phyloP scores from a whole-genome alignment of 2,797 vertebrate species.

The Bradypus variegatus region DNA sequence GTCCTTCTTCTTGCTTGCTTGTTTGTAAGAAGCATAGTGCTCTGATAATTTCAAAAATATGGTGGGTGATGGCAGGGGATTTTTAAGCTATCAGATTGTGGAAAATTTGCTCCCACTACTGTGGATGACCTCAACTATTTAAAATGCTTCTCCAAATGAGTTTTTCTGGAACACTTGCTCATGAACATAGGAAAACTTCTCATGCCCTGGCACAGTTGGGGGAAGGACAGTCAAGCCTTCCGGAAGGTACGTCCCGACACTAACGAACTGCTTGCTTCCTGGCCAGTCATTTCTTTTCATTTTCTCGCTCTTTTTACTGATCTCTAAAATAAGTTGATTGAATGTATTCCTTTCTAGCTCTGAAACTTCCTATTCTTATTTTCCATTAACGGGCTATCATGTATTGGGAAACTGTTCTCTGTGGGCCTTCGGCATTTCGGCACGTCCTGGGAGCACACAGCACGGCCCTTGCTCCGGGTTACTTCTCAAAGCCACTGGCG shows the following conservation, averaged over 20 bases:
- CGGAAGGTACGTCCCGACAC: neutral
- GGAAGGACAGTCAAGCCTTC: neutral
- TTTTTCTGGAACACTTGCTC: neutral
- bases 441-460: fast-evolving
- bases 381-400: fast-evolving
- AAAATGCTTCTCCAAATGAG: neutral
- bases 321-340: neutral
- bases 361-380: neutral
- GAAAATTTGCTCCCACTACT: neutral
- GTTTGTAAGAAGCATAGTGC: neutral
- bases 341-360: neutral
- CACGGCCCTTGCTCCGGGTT: fast-evolving
- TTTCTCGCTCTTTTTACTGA: neutral
- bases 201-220: fast-evolving
- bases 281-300: neutral
- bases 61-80: neutral
- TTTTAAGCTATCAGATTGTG: neutral
- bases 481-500: neutral
- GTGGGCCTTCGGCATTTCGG: fast-evolving
- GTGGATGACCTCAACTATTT: neutral
- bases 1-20: neutral
- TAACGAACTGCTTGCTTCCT: too few species aligned
- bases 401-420: neutral
- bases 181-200: fast-evolving
- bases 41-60: neutral